Evolutionary conservation across 2,888 invertebrate genomes (phyloP).

Genomic region (Apodemia zela): DNA sequence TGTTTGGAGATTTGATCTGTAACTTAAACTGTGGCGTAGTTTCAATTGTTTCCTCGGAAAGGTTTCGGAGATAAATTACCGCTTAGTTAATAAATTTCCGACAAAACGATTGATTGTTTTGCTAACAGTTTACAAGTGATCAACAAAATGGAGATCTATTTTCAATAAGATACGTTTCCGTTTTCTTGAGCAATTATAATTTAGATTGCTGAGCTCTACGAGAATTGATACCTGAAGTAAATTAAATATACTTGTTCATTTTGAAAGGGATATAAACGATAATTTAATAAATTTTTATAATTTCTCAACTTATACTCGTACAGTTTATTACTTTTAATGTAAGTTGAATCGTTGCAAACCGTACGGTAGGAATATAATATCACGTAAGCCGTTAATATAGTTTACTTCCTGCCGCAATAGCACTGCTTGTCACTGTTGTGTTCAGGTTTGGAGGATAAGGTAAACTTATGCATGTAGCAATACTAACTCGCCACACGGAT

Average conservation of each 20-base stretch:
- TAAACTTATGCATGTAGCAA: no score
- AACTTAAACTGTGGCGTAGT: neutral
- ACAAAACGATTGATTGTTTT: conserved; percentile 1
- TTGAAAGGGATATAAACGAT: no score
- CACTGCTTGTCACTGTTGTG: no score
- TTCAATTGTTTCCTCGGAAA: neutral
- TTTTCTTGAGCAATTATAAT: neutral
- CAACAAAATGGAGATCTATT: neutral
- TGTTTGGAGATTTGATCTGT: conserved; percentile 1
- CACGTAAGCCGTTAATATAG: no score
- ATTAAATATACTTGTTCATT: neutral
- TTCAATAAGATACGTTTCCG: neutral
- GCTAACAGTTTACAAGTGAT: neutral
- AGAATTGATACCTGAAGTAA: neutral
- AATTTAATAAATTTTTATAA: no score
- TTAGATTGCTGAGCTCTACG: neutral
- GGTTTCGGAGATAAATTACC: conserved; percentile 2
- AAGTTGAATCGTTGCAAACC: no score
- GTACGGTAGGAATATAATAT: no score
- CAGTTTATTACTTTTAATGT: no score
- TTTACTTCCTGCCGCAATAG: no score
- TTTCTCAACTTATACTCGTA: no score
- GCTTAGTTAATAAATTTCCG: neutral
- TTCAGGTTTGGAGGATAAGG: no score
- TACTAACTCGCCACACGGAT: no score